phyloP scores from a whole-genome alignment of 2,888 invertebrate genomes.

The Acronicta leporina region DNA sequence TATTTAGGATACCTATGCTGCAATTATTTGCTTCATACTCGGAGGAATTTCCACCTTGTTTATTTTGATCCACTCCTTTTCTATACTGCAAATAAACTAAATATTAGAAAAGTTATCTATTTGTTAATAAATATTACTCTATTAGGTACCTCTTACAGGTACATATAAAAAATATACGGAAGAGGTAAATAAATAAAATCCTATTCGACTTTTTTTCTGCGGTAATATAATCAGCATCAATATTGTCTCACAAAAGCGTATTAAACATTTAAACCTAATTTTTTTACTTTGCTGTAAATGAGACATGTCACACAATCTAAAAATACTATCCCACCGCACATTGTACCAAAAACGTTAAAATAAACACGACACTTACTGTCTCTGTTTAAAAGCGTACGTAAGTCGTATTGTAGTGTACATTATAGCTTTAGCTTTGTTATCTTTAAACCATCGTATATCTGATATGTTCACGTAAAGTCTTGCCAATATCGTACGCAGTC shows the following conservation, averaged over 20 bases:
- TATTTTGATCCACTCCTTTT: too few species aligned
- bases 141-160: too few species aligned
- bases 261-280: neutral
- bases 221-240: too few species aligned
- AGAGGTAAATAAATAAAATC: too few species aligned
- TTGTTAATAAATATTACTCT: too few species aligned
- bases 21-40: too few species aligned
- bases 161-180: too few species aligned
- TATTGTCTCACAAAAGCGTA: too few species aligned
- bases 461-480: constrained; percentile 53
- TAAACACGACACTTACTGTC: constrained; percentile 61
- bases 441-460: constrained; percentile 52
- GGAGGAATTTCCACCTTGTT: too few species aligned
- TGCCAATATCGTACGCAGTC: constrained; percentile 64
- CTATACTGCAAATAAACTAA: too few species aligned
- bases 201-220: neutral
- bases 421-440: constrained; percentile 56
- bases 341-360: constrained; percentile 24
- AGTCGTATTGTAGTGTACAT: constrained; percentile 58
- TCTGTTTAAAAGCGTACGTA: constrained; percentile 55
- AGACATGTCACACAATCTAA: constrained; percentile 1
- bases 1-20: too few species aligned
- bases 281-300: neutral
- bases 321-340: neutral
- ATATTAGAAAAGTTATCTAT: too few species aligned